Evolutionary conservation across 2,888 invertebrate genomes (phyloP), one percentile per base, ranked within the genome.

Genomic region (Orchesella flavescens): DNA sequence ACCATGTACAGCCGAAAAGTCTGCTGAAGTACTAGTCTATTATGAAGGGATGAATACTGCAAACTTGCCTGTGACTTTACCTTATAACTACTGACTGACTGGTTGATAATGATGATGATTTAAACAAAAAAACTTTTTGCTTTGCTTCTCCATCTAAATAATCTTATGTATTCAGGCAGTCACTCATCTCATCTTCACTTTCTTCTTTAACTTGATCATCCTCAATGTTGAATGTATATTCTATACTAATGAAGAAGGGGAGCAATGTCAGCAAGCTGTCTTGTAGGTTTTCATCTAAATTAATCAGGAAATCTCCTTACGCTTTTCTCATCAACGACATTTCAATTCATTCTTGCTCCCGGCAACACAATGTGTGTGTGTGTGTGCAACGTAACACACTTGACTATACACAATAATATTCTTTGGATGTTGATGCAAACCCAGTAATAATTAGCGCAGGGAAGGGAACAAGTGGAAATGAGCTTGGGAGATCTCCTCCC

Each of bases 281-380:
- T 80, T 80, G 73, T 80, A 80, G 17, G 74, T 73, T 73, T 49
- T 66, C 80, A 74, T 59, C 81, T 82, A 75, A 82, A 82, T 82
- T 82, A 82, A 82, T 82, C 81, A 82, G 75, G 75, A 82, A 82
- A 82, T 75, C 75, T 82, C 44, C 34, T 72, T 66, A 65, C 79
- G 66, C 71, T 81, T 59, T 34, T 72, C 79, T 59, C 59, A 59
- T 57, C 63, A 80, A 34, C 57, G 74, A 81, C 74, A 73, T 81
- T 81, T 81, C 81, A 81, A 81, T 79, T 79, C 73, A 72, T 72
- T 66, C 66, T 66, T 69, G 59, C 77, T 59, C 43, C 69, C 59
- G 77, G 77, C 77, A 74, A n/a, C 17, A 74, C 7, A 34, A 34
- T 34, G 7, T 4, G 34, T 34, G 34, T 34, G 34, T 34, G 34